Evolutionary conservation across 37 sponge, comb jelly and placozoan species (phyloP).

Genomic region (Chondrilla cf. caribensis): DNA sequence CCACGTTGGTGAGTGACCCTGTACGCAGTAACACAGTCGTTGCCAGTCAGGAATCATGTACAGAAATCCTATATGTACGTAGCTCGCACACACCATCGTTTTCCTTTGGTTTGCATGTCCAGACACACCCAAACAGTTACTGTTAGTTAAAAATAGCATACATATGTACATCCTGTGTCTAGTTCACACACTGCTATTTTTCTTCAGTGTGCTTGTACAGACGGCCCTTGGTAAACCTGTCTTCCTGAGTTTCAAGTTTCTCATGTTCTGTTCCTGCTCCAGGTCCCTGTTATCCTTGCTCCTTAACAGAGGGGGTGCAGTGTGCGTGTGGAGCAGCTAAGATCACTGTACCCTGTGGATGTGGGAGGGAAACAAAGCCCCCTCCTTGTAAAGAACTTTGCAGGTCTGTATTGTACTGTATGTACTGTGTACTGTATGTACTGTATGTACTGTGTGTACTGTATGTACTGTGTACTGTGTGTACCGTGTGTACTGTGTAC

Average conservation of each 20-base stretch:
- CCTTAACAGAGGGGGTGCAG: slow-evolving; percentile 46
- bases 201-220: too few relatives aligned
- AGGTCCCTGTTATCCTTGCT: slow-evolving; percentile 93
- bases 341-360: slow-evolving; percentile 75
- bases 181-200: too few relatives aligned
- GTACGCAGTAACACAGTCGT: neutral
- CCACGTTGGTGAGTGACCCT: slow-evolving; percentile 53
- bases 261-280: too few relatives aligned
- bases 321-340: slow-evolving; percentile 77
- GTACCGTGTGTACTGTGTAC: neutral
- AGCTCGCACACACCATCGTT: too few relatives aligned
- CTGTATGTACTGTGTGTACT: neutral
- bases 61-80: neutral
- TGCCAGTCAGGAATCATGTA: neutral
- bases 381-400: slow-evolving; percentile 71
- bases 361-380: slow-evolving; percentile 59
- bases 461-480: neutral
- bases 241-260: too few relatives aligned
- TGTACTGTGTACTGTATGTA: too few relatives aligned
- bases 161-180: too few relatives aligned
- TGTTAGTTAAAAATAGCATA: too few relatives aligned
- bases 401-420: slow-evolving; percentile 11
- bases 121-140: too few relatives aligned
- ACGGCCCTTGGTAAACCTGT: too few relatives aligned
- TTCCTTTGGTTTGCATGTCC: too few relatives aligned